Percentiles rank a stretch among this genome's conserved stretches.
These are phyloP conservation scores for Sorex fumeus DNA, from an alignment of 2,113 vertebrate species.

Conservation along the genomic window DNA sequence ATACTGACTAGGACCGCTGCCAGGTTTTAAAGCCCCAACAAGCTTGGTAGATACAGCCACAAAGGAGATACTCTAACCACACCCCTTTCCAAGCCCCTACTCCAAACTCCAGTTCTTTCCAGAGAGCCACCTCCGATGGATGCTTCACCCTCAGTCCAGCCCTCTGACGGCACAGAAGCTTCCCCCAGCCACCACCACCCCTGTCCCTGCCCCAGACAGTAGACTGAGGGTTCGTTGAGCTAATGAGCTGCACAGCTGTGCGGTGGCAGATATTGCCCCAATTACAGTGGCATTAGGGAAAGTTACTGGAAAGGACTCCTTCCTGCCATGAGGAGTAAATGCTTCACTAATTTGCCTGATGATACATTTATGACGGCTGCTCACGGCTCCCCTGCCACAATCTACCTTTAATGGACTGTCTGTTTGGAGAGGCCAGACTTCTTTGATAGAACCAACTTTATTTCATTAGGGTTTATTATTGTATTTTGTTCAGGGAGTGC, in stretches of 20 bases:
- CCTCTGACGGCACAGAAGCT: background rate
- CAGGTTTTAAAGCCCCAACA: background rate
- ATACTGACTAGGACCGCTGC: background rate
- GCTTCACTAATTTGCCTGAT: slow-evolving; percentile 76
- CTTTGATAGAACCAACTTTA: slow-evolving; percentile 64
- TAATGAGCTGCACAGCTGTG: slow-evolving; percentile 59
- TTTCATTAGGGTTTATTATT: slow-evolving; percentile 78
- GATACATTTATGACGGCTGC: slow-evolving; percentile 52
- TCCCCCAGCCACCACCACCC: background rate
- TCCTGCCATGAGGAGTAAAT: slow-evolving; percentile 69
- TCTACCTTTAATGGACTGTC: slow-evolving; percentile 76
- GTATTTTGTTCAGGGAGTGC: slow-evolving; percentile 70
- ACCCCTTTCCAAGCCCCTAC: background rate
- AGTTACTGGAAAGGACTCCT: slow-evolving; percentile 59
- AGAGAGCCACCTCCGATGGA: background rate
- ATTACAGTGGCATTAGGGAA: slow-evolving; percentile 34
- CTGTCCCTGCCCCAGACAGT: background rate
- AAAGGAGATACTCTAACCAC: background rate
- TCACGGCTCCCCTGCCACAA: slow-evolving; percentile 71
- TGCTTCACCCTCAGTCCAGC: background rate
- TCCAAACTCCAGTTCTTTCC: background rate
- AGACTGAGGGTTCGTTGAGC: background rate
- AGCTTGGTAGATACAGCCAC: background rate
- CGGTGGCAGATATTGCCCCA: slow-evolving; percentile 16
- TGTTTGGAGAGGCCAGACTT: slow-evolving; percentile 51